Conservation (phyloP, 1,140 invertebrate genomes). For the Diorhabda elongata region DNA sequence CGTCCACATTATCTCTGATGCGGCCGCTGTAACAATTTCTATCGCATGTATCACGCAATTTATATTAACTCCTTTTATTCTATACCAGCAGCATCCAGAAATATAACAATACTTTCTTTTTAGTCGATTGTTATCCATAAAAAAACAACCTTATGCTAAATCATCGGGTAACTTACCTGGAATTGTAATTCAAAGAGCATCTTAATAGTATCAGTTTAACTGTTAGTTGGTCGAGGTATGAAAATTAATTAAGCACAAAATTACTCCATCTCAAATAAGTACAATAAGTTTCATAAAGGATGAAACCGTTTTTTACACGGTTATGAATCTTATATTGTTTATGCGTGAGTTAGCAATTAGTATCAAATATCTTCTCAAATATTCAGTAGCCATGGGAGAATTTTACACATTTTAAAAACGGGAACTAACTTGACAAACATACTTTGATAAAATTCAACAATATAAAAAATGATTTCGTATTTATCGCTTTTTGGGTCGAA, state of each 20-base stretch:
- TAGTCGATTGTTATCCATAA: background rate
- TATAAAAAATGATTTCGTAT: no score
- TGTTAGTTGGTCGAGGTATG: conserved; percentile 3
- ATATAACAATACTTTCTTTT: conserved; percentile 19
- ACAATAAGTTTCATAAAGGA: conserved; percentile 9
- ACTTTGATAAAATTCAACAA: no score
- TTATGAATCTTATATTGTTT: conserved; percentile 14
- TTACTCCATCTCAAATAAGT: conserved; percentile 11
- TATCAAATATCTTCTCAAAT: background rate
- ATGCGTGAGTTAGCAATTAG: background rate
- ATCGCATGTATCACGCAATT: conserved; percentile 18
- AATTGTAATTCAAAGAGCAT: conserved; percentile 8
- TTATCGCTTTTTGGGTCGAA: no score
- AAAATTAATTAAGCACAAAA: conserved; percentile 17
- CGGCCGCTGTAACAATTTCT: background rate
- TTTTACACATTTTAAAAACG: background rate
- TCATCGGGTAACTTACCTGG: conserved; percentile 10
- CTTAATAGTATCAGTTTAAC: conserved; percentile 14
- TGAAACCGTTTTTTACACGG: conserved; percentile 15
- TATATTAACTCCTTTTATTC: conserved; percentile 6
- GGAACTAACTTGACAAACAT: no score
- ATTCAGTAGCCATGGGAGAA: conserved; percentile 1
- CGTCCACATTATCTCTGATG: conserved; percentile 13
- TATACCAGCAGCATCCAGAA: conserved; percentile 10
- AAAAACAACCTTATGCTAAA: background rate